phyloP scores from a whole-genome alignment of 2,113 vertebrate genomes.

The Dasyurus viverrinus region DNA sequence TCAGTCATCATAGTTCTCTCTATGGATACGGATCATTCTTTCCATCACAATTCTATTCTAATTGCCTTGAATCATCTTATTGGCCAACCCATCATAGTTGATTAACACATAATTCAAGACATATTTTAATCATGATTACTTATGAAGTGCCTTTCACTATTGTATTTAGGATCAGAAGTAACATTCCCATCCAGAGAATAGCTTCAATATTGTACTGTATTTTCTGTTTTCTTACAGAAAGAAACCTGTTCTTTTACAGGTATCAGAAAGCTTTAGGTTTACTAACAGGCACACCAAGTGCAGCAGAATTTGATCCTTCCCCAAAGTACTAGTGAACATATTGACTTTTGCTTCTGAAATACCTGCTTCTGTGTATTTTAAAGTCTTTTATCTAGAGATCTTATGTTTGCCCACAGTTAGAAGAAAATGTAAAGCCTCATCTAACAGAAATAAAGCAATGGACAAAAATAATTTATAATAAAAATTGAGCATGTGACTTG shows the following conservation, averaged over 20 bases:
- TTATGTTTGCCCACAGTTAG: conserved; percentile 1
- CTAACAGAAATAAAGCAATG: conserved; percentile 33
- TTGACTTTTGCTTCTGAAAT: neutral
- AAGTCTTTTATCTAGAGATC: neutral
- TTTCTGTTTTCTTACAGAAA: conserved; percentile 8
- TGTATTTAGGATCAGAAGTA: neutral
- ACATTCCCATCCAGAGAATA: neutral
- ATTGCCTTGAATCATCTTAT: no score
- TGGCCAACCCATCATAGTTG: no score
- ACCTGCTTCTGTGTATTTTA: neutral
- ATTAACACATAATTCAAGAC: no score
- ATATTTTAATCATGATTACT: neutral
- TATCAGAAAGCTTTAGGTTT: conserved; percentile 11
- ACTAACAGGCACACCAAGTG: neutral
- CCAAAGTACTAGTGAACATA: neutral
- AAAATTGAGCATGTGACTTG: conserved; percentile 12
- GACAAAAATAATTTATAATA: neutral
- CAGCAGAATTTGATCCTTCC: neutral
- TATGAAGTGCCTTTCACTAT: neutral
- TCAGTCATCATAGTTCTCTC: no score
- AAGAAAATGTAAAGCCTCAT: neutral
- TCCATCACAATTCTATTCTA: no score
- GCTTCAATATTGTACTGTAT: neutral
- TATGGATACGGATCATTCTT: no score
- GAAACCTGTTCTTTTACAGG: neutral